A percentile compares a stretch with the other conserved stretches of the same genome.
These are phyloP conservation scores for Ormyrus rosae DNA, from an alignment of 2,888 invertebrate species.

Conservation along the genomic window DNA sequence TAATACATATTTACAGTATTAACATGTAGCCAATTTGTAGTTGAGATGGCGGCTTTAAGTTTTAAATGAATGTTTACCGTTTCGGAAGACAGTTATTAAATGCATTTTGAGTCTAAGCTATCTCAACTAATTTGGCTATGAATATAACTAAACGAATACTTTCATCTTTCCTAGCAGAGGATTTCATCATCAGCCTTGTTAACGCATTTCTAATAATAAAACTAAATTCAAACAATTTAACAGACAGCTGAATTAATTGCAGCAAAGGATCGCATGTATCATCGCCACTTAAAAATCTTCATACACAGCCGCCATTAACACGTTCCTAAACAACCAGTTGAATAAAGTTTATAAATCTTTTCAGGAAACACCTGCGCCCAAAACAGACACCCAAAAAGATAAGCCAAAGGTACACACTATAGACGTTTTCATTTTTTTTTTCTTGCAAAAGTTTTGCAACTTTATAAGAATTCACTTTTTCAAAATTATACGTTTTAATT, in stretches of 20 bases:
- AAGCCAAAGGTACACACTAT: constrained; percentile 45
- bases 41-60: too few relatives aligned
- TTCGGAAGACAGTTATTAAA: background rate
- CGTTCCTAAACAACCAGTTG: constrained; percentile 17
- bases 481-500: too few relatives aligned
- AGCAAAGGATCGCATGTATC: background rate
- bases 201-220: background rate
- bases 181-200: background rate
- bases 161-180: constrained; percentile 10
- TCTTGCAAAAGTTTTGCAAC: too few relatives aligned
- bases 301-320: constrained; percentile 28
- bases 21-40: too few relatives aligned
- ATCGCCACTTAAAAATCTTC: constrained; percentile 9
- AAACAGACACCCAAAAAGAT: constrained; percentile 42
- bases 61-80: too few relatives aligned
- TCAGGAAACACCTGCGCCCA: constrained; percentile 57
- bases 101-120: background rate
- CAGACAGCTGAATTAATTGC: constrained; percentile 32
- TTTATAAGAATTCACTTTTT: too few relatives aligned
- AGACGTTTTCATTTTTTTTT: background rate
- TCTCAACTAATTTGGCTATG: constrained; percentile 4
- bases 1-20: too few relatives aligned
- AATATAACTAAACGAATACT: background rate
- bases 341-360: constrained; percentile 41
- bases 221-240: background rate